Evolutionary conservation across 1,140 invertebrate genomes (phyloP).

Genomic region (Drosophila nasuta): DNA sequence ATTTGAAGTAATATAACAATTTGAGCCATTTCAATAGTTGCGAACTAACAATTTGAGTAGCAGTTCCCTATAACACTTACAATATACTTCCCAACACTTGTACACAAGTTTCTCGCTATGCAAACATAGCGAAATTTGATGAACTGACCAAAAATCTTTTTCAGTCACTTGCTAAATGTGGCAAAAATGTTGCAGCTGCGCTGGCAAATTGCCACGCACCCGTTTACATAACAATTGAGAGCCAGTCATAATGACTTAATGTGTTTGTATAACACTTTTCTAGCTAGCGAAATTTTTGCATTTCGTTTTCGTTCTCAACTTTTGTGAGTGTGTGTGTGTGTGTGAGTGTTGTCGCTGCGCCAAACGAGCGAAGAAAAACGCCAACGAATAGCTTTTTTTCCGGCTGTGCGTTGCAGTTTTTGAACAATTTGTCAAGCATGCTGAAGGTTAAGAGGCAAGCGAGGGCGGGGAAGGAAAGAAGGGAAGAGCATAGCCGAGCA

Average conservation of each 20-base stretch:
- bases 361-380: neutral
- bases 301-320: conserved; percentile 6
- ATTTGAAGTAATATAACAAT: too few relatives aligned
- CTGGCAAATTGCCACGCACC: conserved; percentile 8
- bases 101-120: too few relatives aligned
- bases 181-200: too few relatives aligned
- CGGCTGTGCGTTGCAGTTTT: conserved; percentile 32
- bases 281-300: conserved; percentile 23
- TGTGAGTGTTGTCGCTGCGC: neutral
- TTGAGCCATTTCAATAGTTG: too few relatives aligned
- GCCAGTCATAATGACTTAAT: conserved; percentile 29
- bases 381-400: conserved; percentile 24
- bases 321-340: too few relatives aligned
- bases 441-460: conserved; percentile 27
- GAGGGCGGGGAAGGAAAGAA: neutral
- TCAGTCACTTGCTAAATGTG: too few relatives aligned
- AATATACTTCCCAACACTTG: too few relatives aligned
- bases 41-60: too few relatives aligned
- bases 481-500: neutral
- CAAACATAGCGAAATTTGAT: too few relatives aligned
- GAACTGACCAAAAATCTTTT: neutral
- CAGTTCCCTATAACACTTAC: too few relatives aligned
- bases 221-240: conserved; percentile 18
- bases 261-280: conserved; percentile 52
- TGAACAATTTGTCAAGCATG: conserved; percentile 48